Evolutionary conservation across 2,113 vertebrate genomes (phyloP), one percentile per base, ranked within the genome.

Genomic region (Hippocampus guttulatus): DNA sequence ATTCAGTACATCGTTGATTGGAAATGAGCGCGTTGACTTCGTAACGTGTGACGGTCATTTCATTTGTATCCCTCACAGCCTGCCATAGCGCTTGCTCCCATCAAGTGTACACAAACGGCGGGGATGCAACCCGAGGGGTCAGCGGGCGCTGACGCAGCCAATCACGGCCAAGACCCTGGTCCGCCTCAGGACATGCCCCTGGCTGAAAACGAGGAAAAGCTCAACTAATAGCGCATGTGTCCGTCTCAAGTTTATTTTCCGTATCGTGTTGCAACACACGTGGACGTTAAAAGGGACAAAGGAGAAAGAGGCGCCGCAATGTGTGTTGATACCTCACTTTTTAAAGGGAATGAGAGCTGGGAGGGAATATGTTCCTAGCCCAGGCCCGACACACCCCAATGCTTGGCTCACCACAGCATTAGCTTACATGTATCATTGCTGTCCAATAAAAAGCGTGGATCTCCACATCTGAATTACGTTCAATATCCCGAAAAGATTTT

Each of bases 11-110:
- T 52, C 1, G 41, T 45, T 14, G 21, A 52, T 21, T 51, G 49
- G 16, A 52, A 52, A 52, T 52, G 7, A 21, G 15, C 15, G 7
- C n/a, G 20, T n/a, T 23, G 52, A 55, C 9, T 55, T 55, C n/a
- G n/a, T 1, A 23, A 55, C 3, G 30, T 18, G 55, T 58, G 55
- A 58, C 55, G 18, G 12, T 43, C n/a, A 43, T 18, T 68, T 57
- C 0, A 74, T 78, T 77, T 80, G 68, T 79, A 65, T 86, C 77
- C 74, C 78, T 84, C 87, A 49, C 94, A 94, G 84, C 88, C 94
- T 85, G 86, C 94, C 0, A 84, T 96, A 88, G 90, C 87, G n/a
- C 88, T 94, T n/a, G 79, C 91, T 40, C 90, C 94, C 0, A 88
- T 93, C 81, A 90, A 87, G 85, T 91, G 90, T 70, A 90, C 90